Conservation (phyloP, 2,888 invertebrate species). For the Pyralis farinalis region DNA sequence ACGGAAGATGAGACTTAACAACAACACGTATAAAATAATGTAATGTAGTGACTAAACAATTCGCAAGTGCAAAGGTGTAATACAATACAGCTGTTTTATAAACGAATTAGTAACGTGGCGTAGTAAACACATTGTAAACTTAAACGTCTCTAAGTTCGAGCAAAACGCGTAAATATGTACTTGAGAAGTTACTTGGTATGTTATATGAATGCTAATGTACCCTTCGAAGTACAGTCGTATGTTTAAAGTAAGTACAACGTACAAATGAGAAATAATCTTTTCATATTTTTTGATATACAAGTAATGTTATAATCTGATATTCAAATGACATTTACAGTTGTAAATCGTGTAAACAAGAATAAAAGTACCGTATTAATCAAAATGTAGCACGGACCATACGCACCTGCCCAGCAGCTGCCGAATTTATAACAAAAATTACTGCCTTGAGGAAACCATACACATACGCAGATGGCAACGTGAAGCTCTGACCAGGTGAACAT, state of each 20-base stretch:
- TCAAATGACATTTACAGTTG: too few species aligned
- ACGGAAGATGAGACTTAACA: not conserved
- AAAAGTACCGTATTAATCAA: slow-evolving; percentile 32
- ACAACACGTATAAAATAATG: too few species aligned
- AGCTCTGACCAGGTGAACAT: slow-evolving; percentile 23
- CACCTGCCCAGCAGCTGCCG: slow-evolving; percentile 72
- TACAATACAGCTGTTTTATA: slow-evolving; percentile 58
- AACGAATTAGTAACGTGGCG: slow-evolving; percentile 45
- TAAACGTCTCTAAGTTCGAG: slow-evolving; percentile 42
- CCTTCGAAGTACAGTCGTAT: too few species aligned
- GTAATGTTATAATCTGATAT: too few species aligned
- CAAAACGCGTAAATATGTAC: slow-evolving; percentile 43
- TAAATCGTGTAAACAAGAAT: too few species aligned
- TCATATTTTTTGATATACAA: too few species aligned
- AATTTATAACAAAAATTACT: slow-evolving; percentile 61
- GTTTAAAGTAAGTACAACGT: too few species aligned
- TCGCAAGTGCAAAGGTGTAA: slow-evolving; percentile 50
- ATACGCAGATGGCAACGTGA: slow-evolving; percentile 51
- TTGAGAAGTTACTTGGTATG: slow-evolving; percentile 50
- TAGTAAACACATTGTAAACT: slow-evolving; percentile 51
- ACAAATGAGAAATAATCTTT: too few species aligned
- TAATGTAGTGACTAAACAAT: too few species aligned
- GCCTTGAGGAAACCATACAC: slow-evolving; percentile 45
- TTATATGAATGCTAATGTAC: slow-evolving; percentile 61
- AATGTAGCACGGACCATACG: slow-evolving; percentile 52